These are phyloP conservation scores for Urocynchramus pylzowi DNA, from an alignment of 2,113 vertebrate species.

Conservation along the genomic window DNA sequence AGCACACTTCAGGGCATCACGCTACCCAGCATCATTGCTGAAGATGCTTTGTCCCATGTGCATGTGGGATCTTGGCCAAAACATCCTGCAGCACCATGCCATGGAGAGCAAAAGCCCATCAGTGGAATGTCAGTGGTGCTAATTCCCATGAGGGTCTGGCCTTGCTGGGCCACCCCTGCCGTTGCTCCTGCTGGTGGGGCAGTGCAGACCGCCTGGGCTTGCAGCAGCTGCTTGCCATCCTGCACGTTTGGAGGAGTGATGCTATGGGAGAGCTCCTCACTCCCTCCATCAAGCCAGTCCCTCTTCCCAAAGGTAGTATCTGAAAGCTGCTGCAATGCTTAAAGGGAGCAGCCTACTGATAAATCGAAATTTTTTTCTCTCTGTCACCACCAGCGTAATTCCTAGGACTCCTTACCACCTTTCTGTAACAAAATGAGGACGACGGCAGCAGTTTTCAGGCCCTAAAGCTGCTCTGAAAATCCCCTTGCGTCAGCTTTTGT, in stretches of 20 bases:
- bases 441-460: neutral
- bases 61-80: neutral
- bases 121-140: neutral
- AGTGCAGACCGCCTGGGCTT: accelerated
- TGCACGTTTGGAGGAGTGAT: neutral
- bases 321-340: neutral
- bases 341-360: neutral
- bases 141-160: neutral
- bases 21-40: neutral
- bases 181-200: neutral
- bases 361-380: neutral
- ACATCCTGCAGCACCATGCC: neutral
- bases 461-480: neutral
- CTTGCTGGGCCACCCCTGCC: neutral
- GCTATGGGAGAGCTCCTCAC: neutral
- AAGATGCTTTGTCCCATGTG: neutral
- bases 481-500: neutral
- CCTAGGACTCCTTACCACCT: neutral
- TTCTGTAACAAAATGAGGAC: neutral
- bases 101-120: neutral
- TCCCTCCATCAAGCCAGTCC: neutral
- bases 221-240: neutral
- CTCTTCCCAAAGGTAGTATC: neutral
- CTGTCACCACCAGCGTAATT: neutral
- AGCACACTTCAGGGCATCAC: neutral